Evolutionary conservation across 1,140 invertebrate genomes (phyloP).

Genomic region (Matsumurasca onukii): DNA sequence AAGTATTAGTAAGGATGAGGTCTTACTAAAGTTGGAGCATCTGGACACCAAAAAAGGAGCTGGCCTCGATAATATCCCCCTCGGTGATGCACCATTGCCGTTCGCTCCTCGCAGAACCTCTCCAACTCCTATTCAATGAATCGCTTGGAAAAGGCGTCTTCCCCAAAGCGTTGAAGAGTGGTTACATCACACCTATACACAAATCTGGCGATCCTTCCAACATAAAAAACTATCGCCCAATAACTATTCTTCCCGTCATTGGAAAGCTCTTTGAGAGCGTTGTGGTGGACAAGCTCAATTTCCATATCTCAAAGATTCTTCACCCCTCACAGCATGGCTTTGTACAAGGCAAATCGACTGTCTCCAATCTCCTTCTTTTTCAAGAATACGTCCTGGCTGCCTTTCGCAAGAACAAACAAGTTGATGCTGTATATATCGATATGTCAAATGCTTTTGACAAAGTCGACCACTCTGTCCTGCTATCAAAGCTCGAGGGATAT

Average conservation of each 20-base stretch:
- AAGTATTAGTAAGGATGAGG: neutral
- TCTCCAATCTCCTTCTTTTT: no score
- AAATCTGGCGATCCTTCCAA: no score
- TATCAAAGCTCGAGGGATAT: neutral
- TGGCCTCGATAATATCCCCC: slow-evolving; percentile 4
- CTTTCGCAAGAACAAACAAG: neutral
- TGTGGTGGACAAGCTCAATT: slow-evolving; percentile 1
- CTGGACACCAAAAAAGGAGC: neutral
- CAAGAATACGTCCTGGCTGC: neutral
- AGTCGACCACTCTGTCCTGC: no score
- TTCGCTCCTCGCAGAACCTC: neutral
- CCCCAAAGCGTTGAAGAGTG: neutral
- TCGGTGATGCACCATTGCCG: neutral
- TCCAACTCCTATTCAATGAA: slow-evolving; percentile 1
- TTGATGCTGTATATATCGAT: neutral
- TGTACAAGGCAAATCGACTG: neutral
- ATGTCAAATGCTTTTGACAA: neutral
- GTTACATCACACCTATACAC: neutral
- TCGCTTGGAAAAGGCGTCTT: neutral
- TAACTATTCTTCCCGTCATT: neutral
- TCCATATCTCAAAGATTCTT: neutral
- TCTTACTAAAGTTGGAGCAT: neutral
- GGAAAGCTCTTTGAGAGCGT: slow-evolving; percentile 5
- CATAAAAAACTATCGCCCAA: slow-evolving; percentile 5
- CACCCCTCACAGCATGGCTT: slow-evolving; percentile 4